Base-by-base conservation (phyloP, 2,888 invertebrate species). In the Melanchra persicariae region DNA sequence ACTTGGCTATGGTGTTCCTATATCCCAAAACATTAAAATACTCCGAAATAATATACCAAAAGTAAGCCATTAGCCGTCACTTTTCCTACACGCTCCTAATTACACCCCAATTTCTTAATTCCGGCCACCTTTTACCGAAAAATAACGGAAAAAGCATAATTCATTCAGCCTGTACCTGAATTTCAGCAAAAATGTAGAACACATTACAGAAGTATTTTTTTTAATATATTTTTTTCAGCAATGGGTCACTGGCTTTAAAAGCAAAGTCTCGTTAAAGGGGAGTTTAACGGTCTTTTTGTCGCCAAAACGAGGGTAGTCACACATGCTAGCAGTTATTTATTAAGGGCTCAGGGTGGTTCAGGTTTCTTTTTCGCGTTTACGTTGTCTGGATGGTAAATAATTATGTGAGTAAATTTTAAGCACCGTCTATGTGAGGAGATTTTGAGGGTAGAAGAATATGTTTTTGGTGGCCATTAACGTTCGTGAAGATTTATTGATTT, bases 201-300 rank as follows among this genome's bases (percentile, higher is more conserved):
- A 58, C 54, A 67, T 77, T 64, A 24, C 30, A 51, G 57, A 10
- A 57, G 22, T 37, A 24, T 64, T 81, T 63, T 66, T 54, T 61
- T 30, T 15, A 34, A 55, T 59, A 54, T 63, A 1, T 63, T 22
- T 81, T 68, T 58, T 62, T 54, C 40, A 49, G 55, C 30, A 68
- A 58, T 67, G 66, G 77, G 63, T 59, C 60, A 47, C 54, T 26
- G 49, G 43, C 12, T 72, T 63, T 82, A 71, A 81, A 75, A 81
- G 77, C 68, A 68, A 72, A 77, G 43, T 69, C 71, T 77, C 72
- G 74, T 74, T 80, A 77, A 68, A 77, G 61, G 64, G 30, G 57
- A 71, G 70, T 58, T 77, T 74, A 83, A 72, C 57, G 73, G 54
- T 70, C 26, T 68, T 74, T 70, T 67, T 40, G 69, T 55, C 10